These are phyloP conservation scores for Phortica okadai DNA, from an alignment of 2,888 invertebrate genomes.

Conservation along the genomic window DNA sequence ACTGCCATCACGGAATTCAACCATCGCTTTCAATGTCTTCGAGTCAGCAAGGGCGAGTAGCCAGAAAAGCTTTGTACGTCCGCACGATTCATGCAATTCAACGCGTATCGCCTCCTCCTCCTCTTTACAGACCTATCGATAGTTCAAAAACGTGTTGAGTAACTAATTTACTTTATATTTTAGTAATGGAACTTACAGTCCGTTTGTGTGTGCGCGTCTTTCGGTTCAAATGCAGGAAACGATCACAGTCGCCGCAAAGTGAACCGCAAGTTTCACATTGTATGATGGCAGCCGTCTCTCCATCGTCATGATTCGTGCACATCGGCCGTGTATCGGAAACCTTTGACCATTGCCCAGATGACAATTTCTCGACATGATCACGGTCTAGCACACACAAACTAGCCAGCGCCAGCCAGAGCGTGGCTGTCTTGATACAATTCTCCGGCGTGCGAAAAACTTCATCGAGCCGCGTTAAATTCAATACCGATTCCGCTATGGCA, in stretches of 20 bases:
- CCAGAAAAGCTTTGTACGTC: slow-evolving; percentile 97
- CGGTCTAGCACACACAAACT: slow-evolving; percentile 95
- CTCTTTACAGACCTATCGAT: slow-evolving; percentile 85
- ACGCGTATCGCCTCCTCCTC: slow-evolving; percentile 97
- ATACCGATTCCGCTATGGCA: slow-evolving; percentile 90
- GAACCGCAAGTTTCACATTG: slow-evolving; percentile 94
- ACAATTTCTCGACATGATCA: slow-evolving; percentile 89
- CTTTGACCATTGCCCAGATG: slow-evolving; percentile 88
- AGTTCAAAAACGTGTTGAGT: slow-evolving; percentile 3
- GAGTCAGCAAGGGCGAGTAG: slow-evolving; percentile 94
- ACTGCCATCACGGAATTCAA: slow-evolving; percentile 90
- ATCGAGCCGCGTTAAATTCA: slow-evolving; percentile 87
- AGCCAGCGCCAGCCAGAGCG: slow-evolving; percentile 94
- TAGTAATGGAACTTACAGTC: slow-evolving; percentile 64
- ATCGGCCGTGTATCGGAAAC: slow-evolving; percentile 82
- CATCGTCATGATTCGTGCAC: slow-evolving; percentile 98
- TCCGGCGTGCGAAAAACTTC: slow-evolving; percentile 86
- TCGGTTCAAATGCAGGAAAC: slow-evolving; percentile 94
- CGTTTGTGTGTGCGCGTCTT: slow-evolving; percentile 90
- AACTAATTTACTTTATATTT: background rate
- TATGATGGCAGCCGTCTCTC: slow-evolving; percentile 92
- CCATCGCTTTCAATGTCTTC: slow-evolving; percentile 91
- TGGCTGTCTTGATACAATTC: slow-evolving; percentile 88
- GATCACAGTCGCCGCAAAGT: slow-evolving; percentile 96
- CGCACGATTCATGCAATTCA: slow-evolving; percentile 97